A percentile compares a stretch with the other conserved stretches of the same genome.
Evolutionary conservation across 2,113 vertebrate species (phyloP).

Genomic region (Tychaedon coryphoeus): DNA sequence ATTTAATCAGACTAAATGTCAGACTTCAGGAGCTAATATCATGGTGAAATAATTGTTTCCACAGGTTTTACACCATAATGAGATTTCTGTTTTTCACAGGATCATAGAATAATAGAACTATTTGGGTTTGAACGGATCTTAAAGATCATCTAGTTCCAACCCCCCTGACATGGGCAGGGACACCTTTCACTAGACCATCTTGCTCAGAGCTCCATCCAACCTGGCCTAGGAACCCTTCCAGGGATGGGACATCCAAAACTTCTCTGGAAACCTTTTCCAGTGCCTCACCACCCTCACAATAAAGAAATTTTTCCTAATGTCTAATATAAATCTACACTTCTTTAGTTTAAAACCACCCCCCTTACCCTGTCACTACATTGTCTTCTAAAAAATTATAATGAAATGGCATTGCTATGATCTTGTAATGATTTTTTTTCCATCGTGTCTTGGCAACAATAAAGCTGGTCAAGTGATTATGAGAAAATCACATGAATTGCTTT

Average conservation of each 20-base stretch:
- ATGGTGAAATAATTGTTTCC: background rate
- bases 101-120: background rate
- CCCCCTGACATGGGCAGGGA: background rate
- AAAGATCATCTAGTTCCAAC: background rate
- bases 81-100: background rate
- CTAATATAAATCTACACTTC: background rate
- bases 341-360: background rate
- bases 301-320: background rate
- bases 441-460: background rate
- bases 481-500: background rate
- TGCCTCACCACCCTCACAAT: background rate
- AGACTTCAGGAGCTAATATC: background rate
- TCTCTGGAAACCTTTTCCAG: background rate
- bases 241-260: background rate
- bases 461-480: background rate
- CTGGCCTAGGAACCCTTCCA: background rate
- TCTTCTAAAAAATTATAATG: background rate
- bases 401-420: background rate
- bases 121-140: background rate
- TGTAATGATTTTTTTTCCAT: background rate
- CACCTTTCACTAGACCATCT: background rate
- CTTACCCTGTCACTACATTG: background rate
- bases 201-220: background rate
- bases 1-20: background rate
- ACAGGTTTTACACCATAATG: background rate